Evolutionary conservation across 1,140 invertebrate species (phyloP).

Genomic region (Trissolcus basalis): DNA sequence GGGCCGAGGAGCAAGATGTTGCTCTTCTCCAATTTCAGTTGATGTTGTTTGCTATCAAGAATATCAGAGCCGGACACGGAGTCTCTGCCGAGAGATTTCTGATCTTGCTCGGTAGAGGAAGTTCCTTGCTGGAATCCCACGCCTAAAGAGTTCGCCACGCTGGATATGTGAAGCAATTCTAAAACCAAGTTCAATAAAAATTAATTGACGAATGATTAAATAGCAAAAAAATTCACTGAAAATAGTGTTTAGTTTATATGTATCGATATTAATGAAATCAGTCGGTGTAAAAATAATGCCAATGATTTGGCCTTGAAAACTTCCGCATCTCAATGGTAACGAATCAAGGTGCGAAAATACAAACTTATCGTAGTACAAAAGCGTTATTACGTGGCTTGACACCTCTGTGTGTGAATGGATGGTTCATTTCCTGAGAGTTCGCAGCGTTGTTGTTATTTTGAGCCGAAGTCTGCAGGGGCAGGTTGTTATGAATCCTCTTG

Average conservation of each 20-base stretch:
- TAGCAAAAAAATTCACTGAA: neutral
- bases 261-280: no score
- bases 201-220: neutral
- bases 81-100: constrained; percentile 61
- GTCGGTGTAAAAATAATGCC: no score
- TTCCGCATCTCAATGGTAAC: no score
- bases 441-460: constrained; percentile 74
- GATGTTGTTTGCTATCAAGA: constrained; percentile 88
- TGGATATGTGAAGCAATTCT: constrained; percentile 91
- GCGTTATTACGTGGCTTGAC: constrained; percentile 72
- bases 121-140: constrained; percentile 72
- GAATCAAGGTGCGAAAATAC: no score
- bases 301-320: no score
- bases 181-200: constrained; percentile 60
- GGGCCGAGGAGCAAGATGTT: constrained; percentile 98
- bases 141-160: constrained; percentile 81
- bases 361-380: neutral
- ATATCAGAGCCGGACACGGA: constrained; percentile 85
- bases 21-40: constrained; percentile 96
- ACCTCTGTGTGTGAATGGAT: constrained; percentile 86
- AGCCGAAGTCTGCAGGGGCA: constrained; percentile 78
- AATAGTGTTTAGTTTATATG: no score
- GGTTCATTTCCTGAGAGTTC: constrained; percentile 81
- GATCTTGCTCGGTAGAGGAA: constrained; percentile 62
- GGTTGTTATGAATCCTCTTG: constrained; percentile 97